Conservation (phyloP, 1,140 invertebrate genomes). For the Cheumatopsyche charites region DNA sequence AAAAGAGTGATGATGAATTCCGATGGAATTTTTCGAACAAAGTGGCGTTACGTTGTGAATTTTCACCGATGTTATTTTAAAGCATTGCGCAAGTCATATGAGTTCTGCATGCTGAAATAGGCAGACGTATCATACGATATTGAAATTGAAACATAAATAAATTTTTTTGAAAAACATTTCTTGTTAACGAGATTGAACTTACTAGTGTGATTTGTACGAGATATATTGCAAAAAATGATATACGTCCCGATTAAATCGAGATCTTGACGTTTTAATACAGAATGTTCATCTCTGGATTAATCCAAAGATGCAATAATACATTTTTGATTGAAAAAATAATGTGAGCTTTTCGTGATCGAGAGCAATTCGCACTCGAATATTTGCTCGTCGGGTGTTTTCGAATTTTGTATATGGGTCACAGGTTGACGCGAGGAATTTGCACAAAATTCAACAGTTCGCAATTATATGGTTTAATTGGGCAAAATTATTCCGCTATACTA, state of each 20-base stretch:
- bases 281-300: no score
- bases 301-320: no score
- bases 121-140: not conserved
- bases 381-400: no score
- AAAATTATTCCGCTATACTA: no score
- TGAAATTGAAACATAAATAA: not conserved
- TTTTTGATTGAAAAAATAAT: no score
- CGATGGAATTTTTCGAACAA: not conserved
- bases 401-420: no score
- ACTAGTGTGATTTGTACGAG: conserved; percentile 3
- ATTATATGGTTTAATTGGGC: no score
- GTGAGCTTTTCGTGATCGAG: no score
- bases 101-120: not conserved
- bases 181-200: conserved; percentile 16
- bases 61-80: no score
- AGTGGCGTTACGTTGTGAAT: not conserved
- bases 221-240: conserved; percentile 1
- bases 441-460: no score
- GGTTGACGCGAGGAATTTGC: no score
- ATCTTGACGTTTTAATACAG: conserved; percentile 11
- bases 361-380: no score
- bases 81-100: conserved; percentile 14
- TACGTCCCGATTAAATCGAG: not conserved
- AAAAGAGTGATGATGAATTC: not conserved
- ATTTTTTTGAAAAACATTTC: conserved; percentile 2